Percentiles rank a stretch among this genome's conserved stretches.
These are phyloP conservation scores for Drosophila tanythrix DNA, from an alignment of 2,888 invertebrate genomes.

Conservation along the genomic window DNA sequence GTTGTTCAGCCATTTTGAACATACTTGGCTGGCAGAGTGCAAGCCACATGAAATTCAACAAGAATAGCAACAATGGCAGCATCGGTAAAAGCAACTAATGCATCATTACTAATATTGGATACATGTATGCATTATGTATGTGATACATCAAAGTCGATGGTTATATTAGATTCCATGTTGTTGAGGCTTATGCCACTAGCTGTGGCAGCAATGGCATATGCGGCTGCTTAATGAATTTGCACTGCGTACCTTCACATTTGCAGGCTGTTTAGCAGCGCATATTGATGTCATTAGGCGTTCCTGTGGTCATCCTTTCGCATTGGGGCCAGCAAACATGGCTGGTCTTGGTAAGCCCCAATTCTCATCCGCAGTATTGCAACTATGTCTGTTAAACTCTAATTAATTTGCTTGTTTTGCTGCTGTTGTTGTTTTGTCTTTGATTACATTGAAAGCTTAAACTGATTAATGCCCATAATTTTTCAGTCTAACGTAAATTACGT, in stretches of 20 bases:
- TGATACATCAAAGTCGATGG: constrained; percentile 39
- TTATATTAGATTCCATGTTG: constrained; percentile 15
- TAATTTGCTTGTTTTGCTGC: constrained; percentile 47
- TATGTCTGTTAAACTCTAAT: constrained; percentile 61
- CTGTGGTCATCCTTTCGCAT: constrained; percentile 40
- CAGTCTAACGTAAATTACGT: constrained; percentile 34
- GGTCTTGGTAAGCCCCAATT: neutral
- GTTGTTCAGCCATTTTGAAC: constrained; percentile 11
- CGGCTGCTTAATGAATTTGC: constrained; percentile 68
- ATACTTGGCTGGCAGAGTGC: neutral
- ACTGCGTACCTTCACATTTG: constrained; percentile 40
- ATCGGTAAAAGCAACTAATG: neutral
- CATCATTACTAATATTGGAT: constrained; percentile 4
- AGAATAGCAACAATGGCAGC: constrained; percentile 1
- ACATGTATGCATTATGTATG: constrained; percentile 29
- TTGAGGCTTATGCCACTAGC: constrained; percentile 23
- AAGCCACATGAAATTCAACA: constrained; percentile 21
- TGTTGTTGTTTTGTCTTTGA: constrained; percentile 47
- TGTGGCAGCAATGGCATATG: constrained; percentile 44
- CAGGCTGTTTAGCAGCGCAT: constrained; percentile 29
- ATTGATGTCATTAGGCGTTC: constrained; percentile 55
- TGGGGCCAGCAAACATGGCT: neutral
- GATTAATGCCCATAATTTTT: constrained; percentile 65
- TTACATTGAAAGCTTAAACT: constrained; percentile 53
- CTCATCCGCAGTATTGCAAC: constrained; percentile 6